Base-by-base conservation (phyloP, 2,113 vertebrate species). In the Pelmatolapia mariae region DNA sequence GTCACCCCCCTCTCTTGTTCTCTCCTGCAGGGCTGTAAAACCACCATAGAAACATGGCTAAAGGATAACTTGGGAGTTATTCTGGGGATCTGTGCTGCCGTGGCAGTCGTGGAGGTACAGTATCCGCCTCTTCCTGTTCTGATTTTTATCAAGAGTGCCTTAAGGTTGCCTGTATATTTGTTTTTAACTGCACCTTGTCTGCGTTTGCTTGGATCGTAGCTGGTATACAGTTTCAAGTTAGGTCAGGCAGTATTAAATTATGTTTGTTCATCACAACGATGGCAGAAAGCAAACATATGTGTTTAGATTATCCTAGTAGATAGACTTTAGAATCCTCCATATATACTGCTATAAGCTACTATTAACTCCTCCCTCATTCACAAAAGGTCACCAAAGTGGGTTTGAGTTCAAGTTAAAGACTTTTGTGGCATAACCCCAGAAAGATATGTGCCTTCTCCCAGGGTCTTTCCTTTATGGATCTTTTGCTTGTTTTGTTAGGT, bases 81-180 rank as follows among this genome's bases (percentile, higher is more conserved):
- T 96, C 95, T 99, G 57, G 98, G 98, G 36, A 96, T 98, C 88
- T 98, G 97, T 80, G 93, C 95, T 0, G 97, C 96, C 54, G 96
- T 99, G 50, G 98, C 97, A 13, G 95, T 98, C 43, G 89, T 97
- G 6, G 98, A 99, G 97, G 98, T 99, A 91, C 12, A 40, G 81
- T 71, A 93, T 82, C 93, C 52, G 29, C 86, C 54, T 87, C n/a
- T 63, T 54, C 13, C 54, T n/a, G 31, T 57, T 76, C 8, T 29
- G n/a, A n/a, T 16, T 50, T 80, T 83, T 76, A 38, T 80, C 24
- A n/a, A 40, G 8, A 22, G 10, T 71, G 18, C 45, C 5, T 38
- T 63, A 19, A 71, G 59, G 40, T 10, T 24, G 31, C 82, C 22
- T 54, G 22, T 61, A 31, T 31, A 59, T 16, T 83, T 56, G 50